Base-by-base conservation (phyloP, 1,140 invertebrate species). In the Drosophila bocqueti region DNA sequence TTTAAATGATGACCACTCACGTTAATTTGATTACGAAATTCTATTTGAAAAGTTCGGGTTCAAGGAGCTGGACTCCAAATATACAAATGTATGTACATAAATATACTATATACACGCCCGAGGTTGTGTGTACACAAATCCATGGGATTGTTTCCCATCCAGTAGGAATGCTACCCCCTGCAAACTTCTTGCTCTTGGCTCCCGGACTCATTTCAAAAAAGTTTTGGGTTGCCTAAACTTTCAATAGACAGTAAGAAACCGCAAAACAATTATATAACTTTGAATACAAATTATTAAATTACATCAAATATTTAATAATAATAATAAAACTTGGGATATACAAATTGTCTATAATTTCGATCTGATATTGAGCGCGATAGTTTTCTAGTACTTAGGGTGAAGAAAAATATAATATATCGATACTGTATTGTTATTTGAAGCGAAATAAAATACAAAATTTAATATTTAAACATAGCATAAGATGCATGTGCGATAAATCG, bases 181-280 rank as follows among this genome's bases (percentile, higher is more conserved):
- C 11, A 13, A 54, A 54, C 7, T 31, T 64, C 1, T 38, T 1
- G 13, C 13, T 7, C 13, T 38, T 62, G 16, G 18, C 62, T 45
- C 26, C 21, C 40, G 31, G 24, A 36, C 42, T 69, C 21, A 58
- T 57, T 47, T 24, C 24, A 34, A 65, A 49, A 76, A 83, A 66
- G 64, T 75, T 75, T 76, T 36, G 31, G 61, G n/a, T 62, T 31
- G 26, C 54, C 45, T 45, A 59, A 76, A 76, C 49, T 79, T 79
- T 61, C 29, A 49, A 79, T 59, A 63, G n/a, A 76, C 60, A 79
- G 64, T 38, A 47, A 36, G 11, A 15, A 21, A 18, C 2, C n/a
- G 21, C 3, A n/a, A 26, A 29, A 11, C 15, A 3, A 16, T 11
- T 18, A 43, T 7, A 1, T 13, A 29, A 16, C n/a, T 24, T n/a